Conservation (phyloP, 1,140 invertebrate genomes). For the Eueides isabella region DNA sequence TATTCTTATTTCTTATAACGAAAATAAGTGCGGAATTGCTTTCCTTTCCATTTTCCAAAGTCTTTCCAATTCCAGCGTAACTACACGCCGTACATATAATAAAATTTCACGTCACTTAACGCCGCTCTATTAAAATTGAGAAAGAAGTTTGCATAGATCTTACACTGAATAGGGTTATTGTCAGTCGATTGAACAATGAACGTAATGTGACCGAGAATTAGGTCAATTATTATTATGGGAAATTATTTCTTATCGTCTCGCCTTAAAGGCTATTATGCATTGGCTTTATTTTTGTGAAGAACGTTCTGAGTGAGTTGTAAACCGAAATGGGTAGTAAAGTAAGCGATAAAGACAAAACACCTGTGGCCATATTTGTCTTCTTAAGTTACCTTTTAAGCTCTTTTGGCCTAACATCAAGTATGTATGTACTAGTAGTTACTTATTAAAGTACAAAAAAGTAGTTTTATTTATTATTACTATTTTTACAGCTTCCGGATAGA, state of each 20-base stretch:
- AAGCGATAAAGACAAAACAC: constrained; percentile 22
- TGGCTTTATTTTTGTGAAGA: neutral
- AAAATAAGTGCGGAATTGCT: too few relatives aligned
- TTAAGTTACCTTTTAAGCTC: constrained; percentile 5
- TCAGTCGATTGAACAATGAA: constrained; percentile 26
- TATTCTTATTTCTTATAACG: too few relatives aligned
- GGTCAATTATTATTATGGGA: neutral
- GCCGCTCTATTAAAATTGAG: neutral
- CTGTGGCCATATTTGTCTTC: constrained; percentile 19
- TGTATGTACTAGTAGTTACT: too few relatives aligned
- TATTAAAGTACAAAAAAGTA: neutral
- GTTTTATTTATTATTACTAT: too few relatives aligned
- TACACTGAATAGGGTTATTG: constrained; percentile 7
- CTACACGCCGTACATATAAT: neutral
- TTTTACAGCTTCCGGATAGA: too few relatives aligned
- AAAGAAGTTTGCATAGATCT: constrained; percentile 7
- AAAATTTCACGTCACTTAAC: neutral
- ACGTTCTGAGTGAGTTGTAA: constrained; percentile 19
- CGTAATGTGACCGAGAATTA: constrained; percentile 1
- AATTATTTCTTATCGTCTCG: neutral
- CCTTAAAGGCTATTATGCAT: neutral
- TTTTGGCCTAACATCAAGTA: neutral
- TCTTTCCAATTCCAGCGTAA: too few relatives aligned
- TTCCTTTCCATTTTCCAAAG: too few relatives aligned
- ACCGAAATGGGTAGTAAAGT: constrained; percentile 31